Evolutionary conservation across 2,113 vertebrate genomes (phyloP).

Genomic region (Mixornis gularis): DNA sequence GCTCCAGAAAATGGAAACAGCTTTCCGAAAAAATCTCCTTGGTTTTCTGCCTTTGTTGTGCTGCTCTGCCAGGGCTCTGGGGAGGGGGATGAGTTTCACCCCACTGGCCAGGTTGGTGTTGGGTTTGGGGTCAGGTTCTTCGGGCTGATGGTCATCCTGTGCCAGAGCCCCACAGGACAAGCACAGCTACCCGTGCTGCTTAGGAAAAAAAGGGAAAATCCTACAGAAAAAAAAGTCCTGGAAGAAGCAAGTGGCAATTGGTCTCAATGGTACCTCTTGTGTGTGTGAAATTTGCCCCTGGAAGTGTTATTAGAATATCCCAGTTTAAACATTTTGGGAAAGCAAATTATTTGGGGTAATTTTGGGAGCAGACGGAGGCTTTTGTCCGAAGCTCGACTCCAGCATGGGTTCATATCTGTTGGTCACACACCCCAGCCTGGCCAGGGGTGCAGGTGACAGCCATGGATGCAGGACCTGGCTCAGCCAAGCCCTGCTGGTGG

Average conservation of each 20-base stretch:
- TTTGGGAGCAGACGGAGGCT: neutral
- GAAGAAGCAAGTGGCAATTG: neutral
- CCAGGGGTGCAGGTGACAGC: neutral
- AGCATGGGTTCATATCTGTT: neutral
- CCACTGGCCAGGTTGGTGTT: neutral
- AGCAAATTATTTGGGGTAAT: neutral
- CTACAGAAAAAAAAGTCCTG: neutral
- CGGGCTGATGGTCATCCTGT: accelerated
- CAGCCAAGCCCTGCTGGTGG: neutral
- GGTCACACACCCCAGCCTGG: neutral
- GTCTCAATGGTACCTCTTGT: neutral
- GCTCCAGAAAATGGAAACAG: constrained; percentile 31
- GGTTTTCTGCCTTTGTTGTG: neutral
- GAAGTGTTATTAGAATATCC: neutral
- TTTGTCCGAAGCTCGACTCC: neutral
- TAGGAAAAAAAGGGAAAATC: neutral
- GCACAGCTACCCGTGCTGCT: neutral
- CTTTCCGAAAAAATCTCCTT: neutral
- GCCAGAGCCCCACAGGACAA: accelerated
- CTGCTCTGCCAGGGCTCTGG: accelerated
- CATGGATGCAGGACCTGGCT: neutral
- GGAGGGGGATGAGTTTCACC: neutral
- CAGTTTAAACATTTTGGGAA: neutral
- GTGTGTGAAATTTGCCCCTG: neutral
- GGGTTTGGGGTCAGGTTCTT: neutral